phyloP scores from a whole-genome alignment of 2,113 vertebrate genomes.

The Brachypodius melanocephalos region DNA sequence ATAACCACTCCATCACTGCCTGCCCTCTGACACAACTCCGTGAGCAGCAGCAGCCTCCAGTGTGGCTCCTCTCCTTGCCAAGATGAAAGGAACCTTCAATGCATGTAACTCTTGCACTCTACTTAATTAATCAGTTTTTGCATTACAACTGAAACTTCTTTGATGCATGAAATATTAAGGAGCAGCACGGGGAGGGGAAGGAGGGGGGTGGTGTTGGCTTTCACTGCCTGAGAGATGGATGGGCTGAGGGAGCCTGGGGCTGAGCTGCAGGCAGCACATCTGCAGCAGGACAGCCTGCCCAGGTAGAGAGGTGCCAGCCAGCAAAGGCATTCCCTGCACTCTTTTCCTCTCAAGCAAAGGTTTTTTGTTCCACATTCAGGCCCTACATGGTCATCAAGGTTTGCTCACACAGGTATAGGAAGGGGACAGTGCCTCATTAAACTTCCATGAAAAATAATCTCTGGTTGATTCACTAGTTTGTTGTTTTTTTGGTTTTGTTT shows the following conservation, averaged over 20 bases:
- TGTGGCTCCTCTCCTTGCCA: conserved; percentile 28
- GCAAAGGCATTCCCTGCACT: background rate
- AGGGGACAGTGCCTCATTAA: conserved; percentile 31
- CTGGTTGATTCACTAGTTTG: conserved; percentile 28
- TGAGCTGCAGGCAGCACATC: background rate
- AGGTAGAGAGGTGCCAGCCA: background rate
- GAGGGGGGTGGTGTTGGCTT: background rate
- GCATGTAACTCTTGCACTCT: conserved; percentile 61
- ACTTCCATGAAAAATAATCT: conserved; percentile 63
- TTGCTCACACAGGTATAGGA: background rate
- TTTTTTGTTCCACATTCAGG: background rate
- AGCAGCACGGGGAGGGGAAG: background rate
- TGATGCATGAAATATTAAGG: conserved; percentile 71
- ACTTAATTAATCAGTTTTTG: conserved; percentile 77
- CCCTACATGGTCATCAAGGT: background rate
- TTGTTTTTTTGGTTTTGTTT: conserved; percentile 8
- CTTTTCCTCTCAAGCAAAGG: background rate
- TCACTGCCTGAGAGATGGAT: background rate
- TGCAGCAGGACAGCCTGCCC: background rate
- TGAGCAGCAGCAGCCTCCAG: conserved; percentile 60
- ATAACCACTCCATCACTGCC: conserved; percentile 33
- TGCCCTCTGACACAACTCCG: conserved; percentile 40
- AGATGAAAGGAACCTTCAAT: conserved; percentile 75
- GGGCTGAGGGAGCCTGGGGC: background rate
- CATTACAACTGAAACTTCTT: conserved; percentile 75